Evolutionary conservation across 2,113 vertebrate species (phyloP).

Genomic region (Hippocampus barbouri): DNA sequence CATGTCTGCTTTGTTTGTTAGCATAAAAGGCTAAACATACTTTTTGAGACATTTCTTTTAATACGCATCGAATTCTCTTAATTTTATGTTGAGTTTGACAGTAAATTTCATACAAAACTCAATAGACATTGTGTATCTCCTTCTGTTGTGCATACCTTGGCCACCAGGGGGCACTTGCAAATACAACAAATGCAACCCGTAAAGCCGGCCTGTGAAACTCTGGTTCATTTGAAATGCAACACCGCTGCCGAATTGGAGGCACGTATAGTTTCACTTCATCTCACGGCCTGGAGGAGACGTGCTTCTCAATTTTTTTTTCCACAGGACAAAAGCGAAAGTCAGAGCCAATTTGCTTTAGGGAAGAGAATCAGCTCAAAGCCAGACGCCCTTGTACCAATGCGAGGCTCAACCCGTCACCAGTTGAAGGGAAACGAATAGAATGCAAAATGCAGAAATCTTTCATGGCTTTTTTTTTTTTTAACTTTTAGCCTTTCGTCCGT

Average conservation of each 20-base stretch:
- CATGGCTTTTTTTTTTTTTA: conserved; percentile 3
- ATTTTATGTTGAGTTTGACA: no score
- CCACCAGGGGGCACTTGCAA: no score
- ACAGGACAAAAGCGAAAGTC: conserved; percentile 18
- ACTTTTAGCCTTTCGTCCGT: no score
- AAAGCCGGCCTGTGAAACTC: conserved; percentile 21
- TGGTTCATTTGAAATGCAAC: conserved; percentile 35
- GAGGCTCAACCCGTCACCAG: conserved; percentile 53
- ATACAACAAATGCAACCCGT: neutral
- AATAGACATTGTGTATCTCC: no score
- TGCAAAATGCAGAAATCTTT: conserved; percentile 44
- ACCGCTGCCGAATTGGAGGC: conserved; percentile 28
- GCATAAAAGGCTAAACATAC: no score
- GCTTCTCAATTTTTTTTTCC: conserved; percentile 18
- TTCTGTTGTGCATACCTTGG: no score
- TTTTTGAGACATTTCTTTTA: no score
- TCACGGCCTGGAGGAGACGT: conserved; percentile 4
- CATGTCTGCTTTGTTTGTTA: no score
- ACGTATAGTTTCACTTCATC: conserved; percentile 37
- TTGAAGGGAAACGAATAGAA: conserved; percentile 48
- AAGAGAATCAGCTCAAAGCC: conserved; percentile 12
- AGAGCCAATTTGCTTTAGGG: conserved; percentile 14
- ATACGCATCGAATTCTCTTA: no score
- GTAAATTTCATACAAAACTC: no score
- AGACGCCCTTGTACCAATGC: neutral